phyloP scores from a whole-genome alignment of 2,888 invertebrate genomes.

The Coremacera marginata region DNA sequence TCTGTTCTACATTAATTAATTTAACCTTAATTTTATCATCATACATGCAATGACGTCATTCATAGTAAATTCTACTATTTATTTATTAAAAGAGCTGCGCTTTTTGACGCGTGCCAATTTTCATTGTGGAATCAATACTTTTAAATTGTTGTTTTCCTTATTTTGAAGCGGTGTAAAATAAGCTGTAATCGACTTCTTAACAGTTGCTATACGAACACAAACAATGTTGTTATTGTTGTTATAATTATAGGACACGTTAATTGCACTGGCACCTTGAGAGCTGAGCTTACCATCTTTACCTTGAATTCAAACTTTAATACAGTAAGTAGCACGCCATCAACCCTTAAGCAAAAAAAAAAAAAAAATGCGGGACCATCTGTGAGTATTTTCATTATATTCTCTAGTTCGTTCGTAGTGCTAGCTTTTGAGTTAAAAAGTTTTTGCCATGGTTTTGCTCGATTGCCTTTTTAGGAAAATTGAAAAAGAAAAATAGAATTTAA shows the following conservation, averaged over 20 bases:
- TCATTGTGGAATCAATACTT: conserved; percentile 1
- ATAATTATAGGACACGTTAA: conserved; percentile 4
- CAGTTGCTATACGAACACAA: neutral
- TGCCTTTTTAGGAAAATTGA: neutral
- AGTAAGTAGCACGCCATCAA: neutral
- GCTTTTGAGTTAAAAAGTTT: neutral
- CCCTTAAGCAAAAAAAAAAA: neutral
- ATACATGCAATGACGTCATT: no score
- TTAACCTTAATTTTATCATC: no score
- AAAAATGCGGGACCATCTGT: conserved; percentile 30
- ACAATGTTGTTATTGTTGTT: neutral
- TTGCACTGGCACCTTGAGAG: conserved; percentile 2
- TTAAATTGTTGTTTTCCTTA: neutral
- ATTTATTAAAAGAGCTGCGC: neutral
- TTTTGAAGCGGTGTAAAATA: neutral
- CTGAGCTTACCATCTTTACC: conserved; percentile 21
- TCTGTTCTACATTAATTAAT: no score
- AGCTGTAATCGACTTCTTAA: conserved; percentile 11
- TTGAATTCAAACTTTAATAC: conserved; percentile 15
- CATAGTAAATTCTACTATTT: neutral
- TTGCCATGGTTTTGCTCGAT: neutral
- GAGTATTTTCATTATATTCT: conserved; percentile 29
- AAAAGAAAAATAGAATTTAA: neutral
- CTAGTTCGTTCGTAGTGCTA: neutral
- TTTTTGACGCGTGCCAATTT: neutral